phyloP scores from a whole-genome alignment of 2,113 vertebrate species.

The Ginglymostoma cirratum region DNA sequence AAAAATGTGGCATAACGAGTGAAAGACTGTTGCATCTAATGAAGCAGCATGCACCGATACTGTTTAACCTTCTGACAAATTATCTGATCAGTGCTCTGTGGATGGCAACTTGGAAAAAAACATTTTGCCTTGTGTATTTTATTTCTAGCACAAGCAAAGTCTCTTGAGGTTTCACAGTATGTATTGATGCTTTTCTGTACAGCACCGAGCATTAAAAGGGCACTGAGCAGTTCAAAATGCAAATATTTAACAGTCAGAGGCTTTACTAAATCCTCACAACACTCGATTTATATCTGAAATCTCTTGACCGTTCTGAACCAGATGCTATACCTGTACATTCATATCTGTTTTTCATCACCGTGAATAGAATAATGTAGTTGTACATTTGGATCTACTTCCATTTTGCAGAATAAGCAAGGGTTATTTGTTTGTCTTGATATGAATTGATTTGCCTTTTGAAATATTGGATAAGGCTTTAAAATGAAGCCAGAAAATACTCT shows the following conservation, averaged over 20 bases:
- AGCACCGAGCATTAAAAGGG: slow-evolving; percentile 3
- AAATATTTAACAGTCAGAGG: slow-evolving; percentile 14
- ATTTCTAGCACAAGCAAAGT: slow-evolving; percentile 20
- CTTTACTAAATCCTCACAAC: not conserved
- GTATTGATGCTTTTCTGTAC: slow-evolving; percentile 27
- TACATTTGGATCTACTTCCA: not conserved
- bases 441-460: not conserved
- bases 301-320: not conserved
- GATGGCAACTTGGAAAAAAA: slow-evolving; percentile 23
- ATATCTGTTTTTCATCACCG: not conserved
- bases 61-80: slow-evolving; percentile 36
- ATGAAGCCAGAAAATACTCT: not conserved
- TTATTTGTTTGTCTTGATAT: not conserved
- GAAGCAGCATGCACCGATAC: slow-evolving; percentile 23
- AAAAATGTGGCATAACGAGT: slow-evolving; percentile 32
- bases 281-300: not conserved
- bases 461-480: not conserved
- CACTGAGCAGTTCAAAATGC: slow-evolving; percentile 26
- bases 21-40: slow-evolving; percentile 36
- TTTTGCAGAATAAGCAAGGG: not conserved
- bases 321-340: not conserved
- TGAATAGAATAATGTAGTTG: not conserved
- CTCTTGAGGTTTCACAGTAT: slow-evolving; percentile 26
- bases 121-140: slow-evolving; percentile 10
- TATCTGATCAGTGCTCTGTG: slow-evolving; percentile 25